These are phyloP conservation scores for Ectropis crepuscularia DNA, from an alignment of 2,888 invertebrate genomes.

Conservation along the genomic window DNA sequence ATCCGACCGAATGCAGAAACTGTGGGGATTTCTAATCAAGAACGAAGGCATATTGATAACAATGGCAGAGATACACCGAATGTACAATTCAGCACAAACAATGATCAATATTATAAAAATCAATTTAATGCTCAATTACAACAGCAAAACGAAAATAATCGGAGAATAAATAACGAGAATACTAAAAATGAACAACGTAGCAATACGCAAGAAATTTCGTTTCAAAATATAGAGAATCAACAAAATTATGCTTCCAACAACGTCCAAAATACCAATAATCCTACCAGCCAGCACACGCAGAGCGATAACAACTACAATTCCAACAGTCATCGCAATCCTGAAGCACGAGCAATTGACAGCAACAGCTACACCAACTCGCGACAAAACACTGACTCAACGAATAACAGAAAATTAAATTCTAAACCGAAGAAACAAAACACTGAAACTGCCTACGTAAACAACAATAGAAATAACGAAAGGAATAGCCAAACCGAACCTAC, in stretches of 20 bases:
- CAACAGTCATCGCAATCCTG: constrained; percentile 12
- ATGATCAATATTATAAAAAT: constrained; percentile 2
- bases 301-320: not conserved
- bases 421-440: constrained; percentile 11
- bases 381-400: constrained; percentile 11
- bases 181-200: constrained; percentile 1
- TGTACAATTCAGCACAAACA: not conserved
- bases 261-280: not conserved
- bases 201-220: constrained; percentile 3
- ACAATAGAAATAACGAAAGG: constrained; percentile 11
- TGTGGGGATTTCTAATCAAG: constrained; percentile 15
- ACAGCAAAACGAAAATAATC: constrained; percentile 4
- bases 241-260: constrained; percentile 2
- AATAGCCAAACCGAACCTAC: constrained; percentile 5
- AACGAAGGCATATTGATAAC: constrained; percentile 21
- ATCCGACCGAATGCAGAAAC: constrained; percentile 8
- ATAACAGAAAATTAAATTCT: constrained; percentile 6
- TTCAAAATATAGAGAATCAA: not conserved
- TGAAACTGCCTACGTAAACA: constrained; percentile 1
- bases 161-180: constrained; percentile 1
- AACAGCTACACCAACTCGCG: not conserved
- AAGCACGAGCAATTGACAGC: constrained; percentile 7
- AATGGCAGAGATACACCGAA: constrained; percentile 6
- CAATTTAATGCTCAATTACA: not conserved
- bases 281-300: not conserved